Evolutionary conservation across 2,888 invertebrate genomes (phyloP), one percentile per base, ranked within the genome.

Genomic region (Eupithecia tripunctaria): DNA sequence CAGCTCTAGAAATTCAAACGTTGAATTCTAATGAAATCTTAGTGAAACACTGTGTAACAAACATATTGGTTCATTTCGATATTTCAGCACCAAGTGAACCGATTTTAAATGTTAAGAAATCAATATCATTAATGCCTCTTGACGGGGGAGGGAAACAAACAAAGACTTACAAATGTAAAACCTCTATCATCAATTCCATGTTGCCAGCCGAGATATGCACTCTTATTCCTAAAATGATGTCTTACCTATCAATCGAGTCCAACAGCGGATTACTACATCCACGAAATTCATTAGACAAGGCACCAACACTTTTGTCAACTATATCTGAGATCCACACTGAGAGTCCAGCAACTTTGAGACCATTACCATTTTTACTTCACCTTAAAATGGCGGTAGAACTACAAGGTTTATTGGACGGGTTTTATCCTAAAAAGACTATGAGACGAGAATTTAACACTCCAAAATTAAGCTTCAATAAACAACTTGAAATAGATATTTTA

Each of bases 141-240:
- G 71, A 80, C 25, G 75, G 81, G 60, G 82, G 83, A 21, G 83
- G 87, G 15, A 86, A 82, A 77, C 79, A 87, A 18, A 86, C 87
- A 0, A 88, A 84, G 74, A 77, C 89, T 71, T 90, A 88, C 66
- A 92, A 93, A 84, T 91, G 88, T 78, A 87, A 90, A 79, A 89
- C 85, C 21, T 85, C 86, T 25, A 87, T 94, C 63, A 64, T 89
- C 2, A 93, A 93, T 78, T 86, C 90, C 14, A 83, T 87, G 73
- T 82, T 94, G 65, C 94, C 94, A 10, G 93, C 92, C 21, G 91
- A 93, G 74, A 80, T 94, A 69, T 94, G 94, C 71, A 89, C 85
- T 72, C 85, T 93, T 73, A 74, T 94, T 67, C 94, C 94, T 15
- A 87, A 83, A 79, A 83, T 93, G 76, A 84, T 93, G 76, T 78